phyloP scores from a whole-genome alignment of 2,113 vertebrate species.

The Microtus ochrogaster region DNA sequence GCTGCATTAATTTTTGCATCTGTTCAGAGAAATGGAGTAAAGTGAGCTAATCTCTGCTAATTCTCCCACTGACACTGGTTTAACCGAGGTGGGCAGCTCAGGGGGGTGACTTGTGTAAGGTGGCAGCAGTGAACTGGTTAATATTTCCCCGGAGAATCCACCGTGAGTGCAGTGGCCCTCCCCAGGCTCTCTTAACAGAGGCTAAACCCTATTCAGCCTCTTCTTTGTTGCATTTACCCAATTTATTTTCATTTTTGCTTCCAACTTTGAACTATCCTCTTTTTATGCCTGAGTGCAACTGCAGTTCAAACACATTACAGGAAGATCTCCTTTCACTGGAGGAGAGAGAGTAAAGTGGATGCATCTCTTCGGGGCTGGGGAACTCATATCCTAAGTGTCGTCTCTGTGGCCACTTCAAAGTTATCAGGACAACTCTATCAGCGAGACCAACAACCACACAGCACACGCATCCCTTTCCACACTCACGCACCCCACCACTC shows the following conservation, averaged over 20 bases:
- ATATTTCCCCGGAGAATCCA: neutral
- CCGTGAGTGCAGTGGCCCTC: neutral
- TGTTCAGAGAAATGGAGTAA: conserved; percentile 78
- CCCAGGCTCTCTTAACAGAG: conserved; percentile 39
- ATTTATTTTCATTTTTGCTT: conserved; percentile 76
- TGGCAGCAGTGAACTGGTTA: neutral
- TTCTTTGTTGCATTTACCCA: conserved; percentile 71
- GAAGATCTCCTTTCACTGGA: conserved; percentile 72
- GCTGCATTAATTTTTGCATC: conserved; percentile 91
- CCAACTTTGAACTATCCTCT: conserved; percentile 67
- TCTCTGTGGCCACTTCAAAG: conserved; percentile 59
- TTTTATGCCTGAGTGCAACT: conserved; percentile 75
- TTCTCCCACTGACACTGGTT: neutral
- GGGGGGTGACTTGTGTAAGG: neutral
- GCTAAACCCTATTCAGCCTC: conserved; percentile 57
- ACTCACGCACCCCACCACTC: neutral
- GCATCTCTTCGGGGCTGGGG: conserved; percentile 67
- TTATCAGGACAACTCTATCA: conserved; percentile 34
- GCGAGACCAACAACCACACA: neutral
- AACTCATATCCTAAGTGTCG: conserved; percentile 61
- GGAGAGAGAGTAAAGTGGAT: conserved; percentile 70
- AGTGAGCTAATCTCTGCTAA: neutral
- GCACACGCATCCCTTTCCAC: neutral
- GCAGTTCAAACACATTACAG: conserved; percentile 66
- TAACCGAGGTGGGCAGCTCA: neutral